These are phyloP conservation scores for Heliconius nattereri DNA, from an alignment of 1,140 invertebrate genomes.

Conservation along the genomic window DNA sequence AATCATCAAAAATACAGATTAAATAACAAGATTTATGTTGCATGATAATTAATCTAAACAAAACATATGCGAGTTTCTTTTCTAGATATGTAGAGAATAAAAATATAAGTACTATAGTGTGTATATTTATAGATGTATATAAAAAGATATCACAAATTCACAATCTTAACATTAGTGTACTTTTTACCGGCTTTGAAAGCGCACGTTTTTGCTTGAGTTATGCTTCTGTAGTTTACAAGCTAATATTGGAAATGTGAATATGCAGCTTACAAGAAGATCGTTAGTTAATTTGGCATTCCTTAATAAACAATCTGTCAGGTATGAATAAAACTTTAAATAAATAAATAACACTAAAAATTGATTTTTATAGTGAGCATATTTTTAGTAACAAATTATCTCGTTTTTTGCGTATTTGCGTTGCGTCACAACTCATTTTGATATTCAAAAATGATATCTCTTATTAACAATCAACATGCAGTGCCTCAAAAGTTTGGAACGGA, in stretches of 20 bases:
- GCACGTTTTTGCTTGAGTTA: background rate
- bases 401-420: background rate
- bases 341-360: too few species aligned
- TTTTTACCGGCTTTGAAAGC: background rate
- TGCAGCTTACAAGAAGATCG: constrained; percentile 15
- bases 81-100: background rate
- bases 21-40: background rate
- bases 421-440: background rate
- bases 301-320: constrained; percentile 22
- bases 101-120: background rate
- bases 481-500: too few species aligned
- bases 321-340: background rate
- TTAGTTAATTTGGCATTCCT: background rate
- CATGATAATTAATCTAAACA: background rate
- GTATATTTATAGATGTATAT: background rate
- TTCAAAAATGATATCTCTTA: too few species aligned
- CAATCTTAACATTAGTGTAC: background rate
- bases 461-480: too few species aligned
- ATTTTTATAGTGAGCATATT: background rate
- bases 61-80: background rate
- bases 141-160: background rate
- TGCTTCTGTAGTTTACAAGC: background rate
- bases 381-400: background rate
- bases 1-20: background rate
- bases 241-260: background rate